Conservation (phyloP, 2,797 vertebrate species). For the Sebastes taczanowskii region DNA sequence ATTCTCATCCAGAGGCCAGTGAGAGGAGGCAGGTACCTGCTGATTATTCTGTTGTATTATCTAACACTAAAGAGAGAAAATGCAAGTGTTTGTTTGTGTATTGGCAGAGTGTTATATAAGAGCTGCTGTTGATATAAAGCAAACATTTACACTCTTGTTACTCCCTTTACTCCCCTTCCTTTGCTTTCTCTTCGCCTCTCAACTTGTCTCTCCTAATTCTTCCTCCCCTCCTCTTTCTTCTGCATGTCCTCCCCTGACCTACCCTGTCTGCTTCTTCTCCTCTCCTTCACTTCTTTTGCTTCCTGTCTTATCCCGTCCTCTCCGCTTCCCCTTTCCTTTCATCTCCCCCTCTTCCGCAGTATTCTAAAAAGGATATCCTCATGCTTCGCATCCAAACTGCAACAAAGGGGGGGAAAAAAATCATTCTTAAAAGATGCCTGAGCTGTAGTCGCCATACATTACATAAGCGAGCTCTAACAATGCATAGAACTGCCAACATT, state of each 20-base stretch:
- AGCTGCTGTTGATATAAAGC: conserved; percentile 37
- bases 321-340: background rate
- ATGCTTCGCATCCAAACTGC: background rate
- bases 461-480: conserved; percentile 24
- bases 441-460: conserved; percentile 6
- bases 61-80: conserved; percentile 61
- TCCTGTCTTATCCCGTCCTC: background rate
- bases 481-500: background rate
- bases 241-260: background rate
- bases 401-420: background rate
- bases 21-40: conserved; percentile 76
- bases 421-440: conserved; percentile 13
- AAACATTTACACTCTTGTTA: conserved; percentile 30
- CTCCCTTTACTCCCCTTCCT: background rate
- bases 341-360: background rate
- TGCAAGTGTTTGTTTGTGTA: conserved; percentile 53
- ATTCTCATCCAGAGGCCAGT: conserved; percentile 79
- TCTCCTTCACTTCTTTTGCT: background rate
- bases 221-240: background rate
- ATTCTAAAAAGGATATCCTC: conserved; percentile 5
- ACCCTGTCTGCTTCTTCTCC: background rate
- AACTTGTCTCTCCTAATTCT: background rate
- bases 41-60: conserved; percentile 73
- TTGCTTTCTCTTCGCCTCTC: background rate
- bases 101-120: conserved; percentile 55